phyloP scores from a whole-genome alignment of 1,140 invertebrate genomes.

The Caligus rogercresseyi region DNA sequence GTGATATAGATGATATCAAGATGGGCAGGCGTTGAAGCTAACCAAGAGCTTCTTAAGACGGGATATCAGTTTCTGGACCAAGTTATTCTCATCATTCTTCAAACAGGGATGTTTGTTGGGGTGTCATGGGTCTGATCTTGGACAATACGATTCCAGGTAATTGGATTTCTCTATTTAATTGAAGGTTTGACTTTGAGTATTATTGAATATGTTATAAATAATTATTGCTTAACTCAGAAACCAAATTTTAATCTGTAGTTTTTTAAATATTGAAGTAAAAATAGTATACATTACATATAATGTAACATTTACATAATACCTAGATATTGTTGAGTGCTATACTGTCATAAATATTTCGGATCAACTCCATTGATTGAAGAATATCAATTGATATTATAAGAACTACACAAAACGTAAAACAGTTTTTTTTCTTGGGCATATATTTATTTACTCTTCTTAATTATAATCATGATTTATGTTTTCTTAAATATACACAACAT shows the following conservation, averaged over 20 bases:
- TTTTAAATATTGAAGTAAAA: no score
- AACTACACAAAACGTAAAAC: no score
- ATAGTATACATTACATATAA: not conserved
- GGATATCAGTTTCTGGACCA: not conserved
- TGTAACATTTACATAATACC: not conserved
- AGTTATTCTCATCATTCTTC: conserved; percentile 54
- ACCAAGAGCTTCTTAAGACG: not conserved
- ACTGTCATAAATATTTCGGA: not conserved
- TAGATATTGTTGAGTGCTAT: not conserved
- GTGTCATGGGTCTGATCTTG: conserved; percentile 52
- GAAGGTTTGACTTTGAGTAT: not conserved
- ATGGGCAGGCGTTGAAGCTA: not conserved
- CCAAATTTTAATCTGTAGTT: no score
- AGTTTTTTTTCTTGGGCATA: no score
- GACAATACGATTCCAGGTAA: conserved; percentile 71
- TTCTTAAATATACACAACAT: no score
- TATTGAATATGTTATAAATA: not conserved
- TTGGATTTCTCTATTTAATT: not conserved
- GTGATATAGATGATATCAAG: not conserved
- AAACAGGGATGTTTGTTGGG: conserved; percentile 70
- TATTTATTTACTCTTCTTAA: no score
- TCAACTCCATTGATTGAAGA: no score
- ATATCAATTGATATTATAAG: no score
- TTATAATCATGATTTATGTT: no score
- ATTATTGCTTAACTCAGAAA: no score